phyloP scores from a whole-genome alignment of 1,140 invertebrate genomes.

The Leucophenga varia region DNA sequence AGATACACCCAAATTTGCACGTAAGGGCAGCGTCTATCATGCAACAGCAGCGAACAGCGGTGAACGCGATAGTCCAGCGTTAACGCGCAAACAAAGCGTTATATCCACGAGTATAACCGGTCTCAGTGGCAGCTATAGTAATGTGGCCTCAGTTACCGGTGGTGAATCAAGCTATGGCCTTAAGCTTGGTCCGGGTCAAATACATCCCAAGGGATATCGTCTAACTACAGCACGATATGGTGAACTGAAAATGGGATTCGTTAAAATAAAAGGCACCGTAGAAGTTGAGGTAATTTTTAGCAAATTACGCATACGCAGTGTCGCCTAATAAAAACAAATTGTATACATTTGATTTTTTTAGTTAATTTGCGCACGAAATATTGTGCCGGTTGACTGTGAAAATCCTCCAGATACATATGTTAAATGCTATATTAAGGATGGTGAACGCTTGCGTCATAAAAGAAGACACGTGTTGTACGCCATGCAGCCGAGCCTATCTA shows the following conservation, averaged over 20 bases:
- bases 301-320: not conserved
- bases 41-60: not conserved
- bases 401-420: conserved; percentile 84
- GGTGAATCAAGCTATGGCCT: conserved; percentile 52
- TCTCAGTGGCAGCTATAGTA: conserved; percentile 35
- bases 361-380: conserved; percentile 59
- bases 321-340: not conserved
- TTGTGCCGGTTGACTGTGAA: conserved; percentile 57
- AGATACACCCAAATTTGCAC: conserved; percentile 29
- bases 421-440: conserved; percentile 88
- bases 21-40: conserved; percentile 9
- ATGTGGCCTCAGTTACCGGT: conserved; percentile 33
- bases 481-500: conserved; percentile 81
- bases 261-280: conserved; percentile 87
- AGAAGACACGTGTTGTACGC: conserved; percentile 82
- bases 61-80: conserved; percentile 9
- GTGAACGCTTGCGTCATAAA: conserved; percentile 85
- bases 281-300: conserved; percentile 77
- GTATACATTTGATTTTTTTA: conserved; percentile 13
- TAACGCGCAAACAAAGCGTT: conserved; percentile 14
- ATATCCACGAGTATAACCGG: not conserved
- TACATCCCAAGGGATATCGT: conserved; percentile 72
- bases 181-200: conserved; percentile 74
- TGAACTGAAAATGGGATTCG: conserved; percentile 83
- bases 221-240: conserved; percentile 69